Percentiles rank a stretch among this genome's conserved stretches.
Evolutionary conservation across 53 echinoderm and acorn worm species (phyloP).

Genomic region (Astropecten irregularis): DNA sequence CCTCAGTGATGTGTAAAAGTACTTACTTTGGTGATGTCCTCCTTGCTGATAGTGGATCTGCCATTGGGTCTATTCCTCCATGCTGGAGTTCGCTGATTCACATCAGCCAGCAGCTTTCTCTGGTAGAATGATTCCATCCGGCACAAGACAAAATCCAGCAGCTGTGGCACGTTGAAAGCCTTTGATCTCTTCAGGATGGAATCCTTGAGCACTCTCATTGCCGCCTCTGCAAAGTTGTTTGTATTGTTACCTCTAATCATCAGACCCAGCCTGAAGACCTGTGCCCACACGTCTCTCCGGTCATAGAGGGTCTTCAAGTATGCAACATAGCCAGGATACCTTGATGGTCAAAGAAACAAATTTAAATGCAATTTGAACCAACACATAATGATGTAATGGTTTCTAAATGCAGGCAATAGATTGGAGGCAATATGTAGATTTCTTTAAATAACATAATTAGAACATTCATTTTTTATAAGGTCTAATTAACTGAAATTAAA

Average conservation of each 20-base stretch:
- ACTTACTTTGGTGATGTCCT: no score
- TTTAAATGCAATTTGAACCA: no score
- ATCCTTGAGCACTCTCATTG: conserved; percentile 40
- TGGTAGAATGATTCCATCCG: conserved; percentile 26
- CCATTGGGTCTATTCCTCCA: no score
- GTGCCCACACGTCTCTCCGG: conserved; percentile 46
- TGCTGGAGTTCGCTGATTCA: conserved; percentile 20
- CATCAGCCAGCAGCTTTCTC: conserved; percentile 29
- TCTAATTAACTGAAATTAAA: no score
- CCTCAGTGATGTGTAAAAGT: no score
- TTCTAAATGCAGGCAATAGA: no score
- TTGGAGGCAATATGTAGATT: no score
- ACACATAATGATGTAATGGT: no score
- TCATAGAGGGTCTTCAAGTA: conserved; percentile 31
- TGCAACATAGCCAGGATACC: conserved; percentile 20
- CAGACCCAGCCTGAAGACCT: conserved; percentile 32
- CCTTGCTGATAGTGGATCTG: no score
- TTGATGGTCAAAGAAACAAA: no score
- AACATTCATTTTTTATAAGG: no score
- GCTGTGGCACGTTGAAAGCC: conserved; percentile 56
- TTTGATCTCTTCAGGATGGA: conserved; percentile 49
- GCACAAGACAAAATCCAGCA: conserved; percentile 28
- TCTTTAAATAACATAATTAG: no score
- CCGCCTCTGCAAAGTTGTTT: conserved; percentile 55
- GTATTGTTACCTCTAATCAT: conserved; percentile 41